Percentiles rank a stretch among this genome's conserved stretches.
Evolutionary conservation across 2,888 invertebrate genomes (phyloP).

Genomic region (Unio pictorum): DNA sequence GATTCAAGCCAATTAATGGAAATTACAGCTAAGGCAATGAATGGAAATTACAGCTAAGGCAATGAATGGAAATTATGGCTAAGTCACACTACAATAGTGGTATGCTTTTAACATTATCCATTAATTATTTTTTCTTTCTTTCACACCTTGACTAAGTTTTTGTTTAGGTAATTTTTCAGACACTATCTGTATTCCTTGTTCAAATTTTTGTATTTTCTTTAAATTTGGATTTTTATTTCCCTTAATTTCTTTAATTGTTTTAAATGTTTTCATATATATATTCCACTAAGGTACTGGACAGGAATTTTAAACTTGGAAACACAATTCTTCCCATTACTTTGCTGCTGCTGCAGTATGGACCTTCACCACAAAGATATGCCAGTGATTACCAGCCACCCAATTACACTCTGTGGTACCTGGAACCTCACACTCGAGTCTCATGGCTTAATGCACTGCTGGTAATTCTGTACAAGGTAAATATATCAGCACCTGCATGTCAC

Average conservation of each 20-base stretch:
- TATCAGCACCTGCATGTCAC: not conserved
- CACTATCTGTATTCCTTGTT: no score
- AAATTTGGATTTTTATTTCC: no score
- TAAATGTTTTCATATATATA: not conserved
- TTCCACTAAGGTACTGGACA: constrained; percentile 81
- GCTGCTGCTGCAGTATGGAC: constrained; percentile 84
- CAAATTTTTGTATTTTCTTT: no score
- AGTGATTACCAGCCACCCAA: constrained; percentile 78
- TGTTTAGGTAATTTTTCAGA: no score
- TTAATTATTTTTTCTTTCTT: no score
- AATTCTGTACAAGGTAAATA: constrained; percentile 90
- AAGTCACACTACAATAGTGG: no score
- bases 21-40: no score
- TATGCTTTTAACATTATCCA: no score
- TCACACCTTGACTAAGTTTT: no score
- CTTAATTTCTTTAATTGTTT: not conserved
- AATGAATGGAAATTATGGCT: no score
- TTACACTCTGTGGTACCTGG: constrained; percentile 90
- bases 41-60: no score
- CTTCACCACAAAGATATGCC: constrained; percentile 81
- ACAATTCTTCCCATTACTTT: constrained; percentile 89
- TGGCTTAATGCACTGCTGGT: constrained; percentile 96
- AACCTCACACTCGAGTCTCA: constrained; percentile 87
- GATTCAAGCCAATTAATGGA: no score
- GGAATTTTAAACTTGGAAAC: constrained; percentile 95